These are phyloP conservation scores for Chrysomela aeneicollis DNA, from an alignment of 2,888 invertebrate species.

Conservation along the genomic window DNA sequence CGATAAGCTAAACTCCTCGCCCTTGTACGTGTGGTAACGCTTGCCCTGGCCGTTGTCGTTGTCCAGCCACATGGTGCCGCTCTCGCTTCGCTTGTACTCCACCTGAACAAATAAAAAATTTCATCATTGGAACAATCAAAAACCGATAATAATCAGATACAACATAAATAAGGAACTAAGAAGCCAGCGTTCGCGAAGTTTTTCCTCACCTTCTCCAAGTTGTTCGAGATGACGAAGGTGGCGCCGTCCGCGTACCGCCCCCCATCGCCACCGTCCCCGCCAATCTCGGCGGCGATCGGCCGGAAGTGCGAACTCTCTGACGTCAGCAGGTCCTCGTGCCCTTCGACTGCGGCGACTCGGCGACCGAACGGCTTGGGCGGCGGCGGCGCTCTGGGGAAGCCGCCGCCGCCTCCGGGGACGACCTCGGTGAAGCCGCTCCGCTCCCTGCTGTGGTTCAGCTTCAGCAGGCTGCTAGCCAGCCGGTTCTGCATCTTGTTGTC, in stretches of 20 bases:
- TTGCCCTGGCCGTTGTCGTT: conserved; percentile 61
- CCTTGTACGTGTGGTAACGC: conserved; percentile 66
- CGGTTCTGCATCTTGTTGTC: conserved; percentile 40
- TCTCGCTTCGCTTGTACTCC: conserved; percentile 72
- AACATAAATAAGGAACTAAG: too few relatives aligned
- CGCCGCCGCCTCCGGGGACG: conserved; percentile 54
- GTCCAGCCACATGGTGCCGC: conserved; percentile 69
- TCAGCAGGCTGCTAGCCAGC: conserved; percentile 59
- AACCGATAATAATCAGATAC: too few relatives aligned
- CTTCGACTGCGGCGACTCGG: conserved; percentile 31
- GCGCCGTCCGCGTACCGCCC: conserved; percentile 74
- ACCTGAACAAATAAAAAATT: too few relatives aligned
- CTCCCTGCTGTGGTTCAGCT: conserved; percentile 70
- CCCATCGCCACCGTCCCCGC: conserved; percentile 54
- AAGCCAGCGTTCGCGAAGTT: too few relatives aligned
- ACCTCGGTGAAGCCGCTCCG: conserved; percentile 71
- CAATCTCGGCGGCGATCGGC: conserved; percentile 68
- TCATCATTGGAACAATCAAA: too few relatives aligned
- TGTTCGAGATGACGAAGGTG: conserved; percentile 73
- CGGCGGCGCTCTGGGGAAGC: too few relatives aligned
- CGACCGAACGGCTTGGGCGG: conserved; percentile 11
- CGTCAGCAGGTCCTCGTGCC: conserved; percentile 76
- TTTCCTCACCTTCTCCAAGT: conserved; percentile 67
- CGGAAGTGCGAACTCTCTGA: conserved; percentile 74
- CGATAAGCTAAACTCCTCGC: conserved; percentile 7